phyloP scores from a whole-genome alignment of 1,140 invertebrate species.

The Ylistrum balloti region DNA sequence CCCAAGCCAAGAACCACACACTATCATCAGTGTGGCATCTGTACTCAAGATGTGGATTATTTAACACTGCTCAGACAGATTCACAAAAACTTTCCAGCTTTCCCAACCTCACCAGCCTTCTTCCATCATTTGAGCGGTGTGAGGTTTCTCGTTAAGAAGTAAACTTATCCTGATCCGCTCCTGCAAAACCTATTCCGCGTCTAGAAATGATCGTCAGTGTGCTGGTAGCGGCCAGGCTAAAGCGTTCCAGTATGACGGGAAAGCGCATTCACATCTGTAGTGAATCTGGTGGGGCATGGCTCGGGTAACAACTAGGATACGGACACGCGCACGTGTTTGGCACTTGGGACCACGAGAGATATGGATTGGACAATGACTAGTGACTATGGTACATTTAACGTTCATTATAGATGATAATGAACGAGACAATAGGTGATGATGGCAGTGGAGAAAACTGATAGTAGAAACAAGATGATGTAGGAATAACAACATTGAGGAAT shows the following conservation, averaged over 20 bases:
- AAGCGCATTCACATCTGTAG: conserved; percentile 25
- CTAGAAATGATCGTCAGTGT: background rate
- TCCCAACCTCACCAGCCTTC: conserved; percentile 12
- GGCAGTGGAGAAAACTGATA: no score
- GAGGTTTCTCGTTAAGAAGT: background rate
- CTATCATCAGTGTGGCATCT: background rate
- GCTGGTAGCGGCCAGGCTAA: background rate
- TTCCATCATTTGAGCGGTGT: conserved; percentile 19
- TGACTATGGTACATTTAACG: no score
- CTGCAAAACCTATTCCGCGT: conserved; percentile 31
- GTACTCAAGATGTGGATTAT: conserved; percentile 19
- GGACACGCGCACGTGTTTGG: conserved; percentile 19
- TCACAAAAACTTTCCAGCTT: conserved; percentile 15
- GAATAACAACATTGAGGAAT: no score
- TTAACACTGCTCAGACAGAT: background rate
- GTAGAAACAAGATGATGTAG: no score
- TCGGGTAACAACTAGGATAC: background rate
- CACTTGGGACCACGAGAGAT: background rate
- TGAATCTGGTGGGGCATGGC: background rate
- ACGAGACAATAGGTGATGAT: no score
- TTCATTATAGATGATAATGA: no score
- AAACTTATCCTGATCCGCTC: background rate
- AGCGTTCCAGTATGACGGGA: conserved; percentile 23
- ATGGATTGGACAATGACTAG: conserved; percentile 4
- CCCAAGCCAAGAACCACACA: background rate